These are phyloP conservation scores for Montipora cactus DNA, from an alignment of 64 coral and sea anemone genomes.

Conservation along the genomic window DNA sequence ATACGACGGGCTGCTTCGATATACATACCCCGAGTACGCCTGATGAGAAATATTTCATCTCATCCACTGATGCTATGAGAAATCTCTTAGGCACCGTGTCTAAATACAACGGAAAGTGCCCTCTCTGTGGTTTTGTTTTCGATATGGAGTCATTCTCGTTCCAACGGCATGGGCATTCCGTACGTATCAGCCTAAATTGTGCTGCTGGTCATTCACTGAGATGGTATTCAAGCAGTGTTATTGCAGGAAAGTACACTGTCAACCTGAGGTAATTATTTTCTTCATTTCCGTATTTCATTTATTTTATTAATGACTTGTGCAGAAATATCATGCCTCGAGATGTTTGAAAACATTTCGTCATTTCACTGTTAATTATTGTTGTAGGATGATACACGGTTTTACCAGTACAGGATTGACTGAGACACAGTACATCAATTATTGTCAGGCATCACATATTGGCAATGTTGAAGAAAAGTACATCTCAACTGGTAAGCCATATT, in stretches of 20 bases:
- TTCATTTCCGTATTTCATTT: neutral
- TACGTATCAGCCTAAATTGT: neutral
- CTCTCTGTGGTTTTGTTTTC: no score
- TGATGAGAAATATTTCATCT: no score
- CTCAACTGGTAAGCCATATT: no score
- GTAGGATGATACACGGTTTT: neutral
- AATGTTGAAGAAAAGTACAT: no score
- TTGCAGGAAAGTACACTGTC: neutral
- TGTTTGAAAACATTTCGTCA: no score
- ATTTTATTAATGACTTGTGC: no score
- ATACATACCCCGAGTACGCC: neutral
- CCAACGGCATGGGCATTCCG: conserved; percentile 12
- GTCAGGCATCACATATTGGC: no score
- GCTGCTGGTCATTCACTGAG: conserved; percentile 11
- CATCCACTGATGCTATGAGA: no score
- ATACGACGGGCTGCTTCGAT: neutral
- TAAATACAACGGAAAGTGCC: neutral
- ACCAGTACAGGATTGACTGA: neutral
- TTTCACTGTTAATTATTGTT: neutral
- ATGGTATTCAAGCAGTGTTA: conserved; percentile 35
- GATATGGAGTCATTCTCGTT: neutral
- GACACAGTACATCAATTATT: no score
- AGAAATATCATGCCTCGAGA: no score
- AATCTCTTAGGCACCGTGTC: no score
- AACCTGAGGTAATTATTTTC: neutral